A percentile compares a stretch with the other conserved stretches of the same genome.
Evolutionary conservation across 2,888 invertebrate species (phyloP).

Genomic region (Homarus gammarus): DNA sequence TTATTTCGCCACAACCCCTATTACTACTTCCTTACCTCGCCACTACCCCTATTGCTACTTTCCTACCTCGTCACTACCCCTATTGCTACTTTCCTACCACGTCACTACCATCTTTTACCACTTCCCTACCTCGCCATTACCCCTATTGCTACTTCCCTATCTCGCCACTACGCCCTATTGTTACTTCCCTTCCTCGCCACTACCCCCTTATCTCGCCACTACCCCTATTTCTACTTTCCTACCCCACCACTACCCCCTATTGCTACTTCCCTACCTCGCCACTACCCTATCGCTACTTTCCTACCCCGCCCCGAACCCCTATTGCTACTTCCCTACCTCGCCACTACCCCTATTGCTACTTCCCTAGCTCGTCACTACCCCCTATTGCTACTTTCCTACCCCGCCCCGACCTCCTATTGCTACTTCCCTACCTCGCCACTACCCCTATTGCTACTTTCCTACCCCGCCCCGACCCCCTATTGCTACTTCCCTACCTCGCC

Average conservation of each 20-base stretch:
- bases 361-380: neutral
- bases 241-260: neutral
- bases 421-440: neutral
- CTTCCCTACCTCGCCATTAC: neutral
- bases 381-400: neutral
- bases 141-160: neutral
- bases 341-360: neutral
- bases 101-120: neutral
- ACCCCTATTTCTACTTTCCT: neutral
- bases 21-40: neutral
- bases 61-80: neutral
- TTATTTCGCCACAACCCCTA: neutral
- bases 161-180: neutral
- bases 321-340: neutral
- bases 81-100: neutral
- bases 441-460: no score
- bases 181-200: neutral
- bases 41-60: no score
- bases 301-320: neutral
- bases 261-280: neutral
- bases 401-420: no score
- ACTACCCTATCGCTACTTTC: no score
- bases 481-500: neutral
- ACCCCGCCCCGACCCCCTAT: neutral
- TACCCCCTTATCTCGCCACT: neutral